Evolutionary conservation across 2,888 invertebrate species (phyloP).

Genomic region (Conchocele bisecta): DNA sequence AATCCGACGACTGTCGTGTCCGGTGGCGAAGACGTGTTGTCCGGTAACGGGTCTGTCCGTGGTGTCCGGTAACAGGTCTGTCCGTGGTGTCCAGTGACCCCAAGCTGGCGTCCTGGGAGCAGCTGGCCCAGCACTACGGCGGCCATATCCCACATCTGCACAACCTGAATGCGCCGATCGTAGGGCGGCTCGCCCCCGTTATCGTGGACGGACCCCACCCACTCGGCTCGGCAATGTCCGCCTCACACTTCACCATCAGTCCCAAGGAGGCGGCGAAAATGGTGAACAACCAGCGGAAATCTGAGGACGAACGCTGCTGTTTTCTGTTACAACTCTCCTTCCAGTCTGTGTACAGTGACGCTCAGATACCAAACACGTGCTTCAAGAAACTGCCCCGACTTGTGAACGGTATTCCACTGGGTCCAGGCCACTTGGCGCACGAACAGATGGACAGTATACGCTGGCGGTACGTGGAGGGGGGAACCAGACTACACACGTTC

Average conservation of each 20-base stretch:
- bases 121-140: too few species aligned
- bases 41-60: too few species aligned
- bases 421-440: constrained; percentile 74
- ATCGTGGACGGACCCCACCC: too few species aligned
- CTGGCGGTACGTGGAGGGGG: constrained; percentile 78
- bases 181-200: too few species aligned
- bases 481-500: constrained; percentile 72
- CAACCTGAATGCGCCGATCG: too few species aligned
- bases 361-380: constrained; percentile 70
- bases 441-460: constrained; percentile 70
- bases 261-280: constrained; percentile 68
- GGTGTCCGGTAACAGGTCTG: too few species aligned
- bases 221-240: constrained; percentile 57
- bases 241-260: constrained; percentile 72
- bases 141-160: too few species aligned
- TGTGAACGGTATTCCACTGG: constrained; percentile 78
- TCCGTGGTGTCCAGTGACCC: too few species aligned
- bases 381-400: constrained; percentile 77
- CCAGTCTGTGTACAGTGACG: constrained; percentile 72
- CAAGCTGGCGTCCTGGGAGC: constrained; percentile 36
- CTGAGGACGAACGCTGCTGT: constrained; percentile 69
- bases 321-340: constrained; percentile 75
- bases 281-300: constrained; percentile 61
- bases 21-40: too few species aligned
- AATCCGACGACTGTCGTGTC: too few species aligned